Base-by-base conservation (phyloP, 2,797 vertebrate genomes). In the Cygnus olor region DNA sequence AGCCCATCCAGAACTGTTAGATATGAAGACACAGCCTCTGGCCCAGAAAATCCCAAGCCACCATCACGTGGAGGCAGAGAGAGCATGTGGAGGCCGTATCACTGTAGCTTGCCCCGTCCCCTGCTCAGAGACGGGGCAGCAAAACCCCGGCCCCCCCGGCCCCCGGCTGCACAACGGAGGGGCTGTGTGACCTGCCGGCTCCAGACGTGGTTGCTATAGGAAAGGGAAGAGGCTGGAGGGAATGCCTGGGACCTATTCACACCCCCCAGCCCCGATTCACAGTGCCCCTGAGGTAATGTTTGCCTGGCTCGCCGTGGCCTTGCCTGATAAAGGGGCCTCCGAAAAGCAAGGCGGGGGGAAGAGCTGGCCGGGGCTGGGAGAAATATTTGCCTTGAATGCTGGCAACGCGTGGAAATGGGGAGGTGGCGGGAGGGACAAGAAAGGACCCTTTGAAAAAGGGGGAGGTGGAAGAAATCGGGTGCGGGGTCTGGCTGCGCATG, bases 131-230 rank as follows among this genome's bases (percentile, higher is more conserved):
- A 91, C 57, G 6, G 69, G 71, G 61, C 3, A 6, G 65, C 57
- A 86, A 77, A 61, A 77, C 16, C 54, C 14, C 78, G 0, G 2
- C 53, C 69, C 88, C 89, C 74, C 25, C 1, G n/a, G 79, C 83
- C 82, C 65, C 71, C 11, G 58, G 78, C 71, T 85, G 54, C 92
- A 97, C 96, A 97, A 96, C 96, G 10, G 89, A 95, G 94, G 94
- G 96, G 89, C 92, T 97, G 94, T 96, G 96, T 96, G 96, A 96
- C 96, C 94, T 91, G 89, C 85, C 88, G 90, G 90, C 96, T 97
- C 95, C 93, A 89, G 96, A 90, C 82, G 82, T 94, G 96, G 97
- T 97, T 97, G 97, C 97, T 97, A 97, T 97, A 97, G 97, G 97
- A 96, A 97, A 97, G 93, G 90, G 88, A 94, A 89, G 82, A 94